Evolutionary conservation across 2,797 vertebrate genomes (phyloP), one percentile per base, ranked within the genome.

Genomic region (Sarcoramphus papa): DNA sequence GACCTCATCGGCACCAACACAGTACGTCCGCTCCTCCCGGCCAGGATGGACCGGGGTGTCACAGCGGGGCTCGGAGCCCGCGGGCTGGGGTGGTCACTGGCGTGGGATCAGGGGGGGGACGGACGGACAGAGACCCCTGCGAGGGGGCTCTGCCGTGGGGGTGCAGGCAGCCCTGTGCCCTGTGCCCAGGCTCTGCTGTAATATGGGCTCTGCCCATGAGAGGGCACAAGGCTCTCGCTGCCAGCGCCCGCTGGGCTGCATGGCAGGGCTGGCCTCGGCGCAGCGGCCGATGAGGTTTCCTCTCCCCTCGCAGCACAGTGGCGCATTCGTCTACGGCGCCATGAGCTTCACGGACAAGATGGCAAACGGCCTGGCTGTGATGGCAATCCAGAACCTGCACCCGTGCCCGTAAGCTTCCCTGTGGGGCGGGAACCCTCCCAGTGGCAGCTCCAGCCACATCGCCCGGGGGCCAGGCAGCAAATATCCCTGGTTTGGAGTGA

Each of bases 271-370:
- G 73, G 60, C 27, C 53, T 21, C 14, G 1, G 77, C 3, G 0
- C 6, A 10, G 53, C 30, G 3, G 59, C 57, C 6, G 16, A 13
- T 19, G 69, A 63, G 45, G 28, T 30, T 86, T 53, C 54, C 50
- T 81, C 48, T 95, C 68, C 19, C 73, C 50, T 57, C 4, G 6
- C 98, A 99, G 99, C 98, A 99, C 98, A 99, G 99, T 9, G 98
- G 98, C 2, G 99, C 99, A 0, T 99, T 99, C 25, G 99, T 99
- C 48, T 99, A 99, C 0, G 99, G 99, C 1, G 98, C 99, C 64
- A 99, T 99, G 99, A 99, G 99, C 87, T 99, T 99, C 96, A 99
- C 98, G 0, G 99, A 99, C 80, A 99, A 99, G 96, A 96, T 99
- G 76, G 99, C 99, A 69, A 99, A 99, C 1, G 99, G 99, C 13